Base-by-base conservation (phyloP, 2,888 invertebrate species). In the Tuberolachnus salignus region DNA sequence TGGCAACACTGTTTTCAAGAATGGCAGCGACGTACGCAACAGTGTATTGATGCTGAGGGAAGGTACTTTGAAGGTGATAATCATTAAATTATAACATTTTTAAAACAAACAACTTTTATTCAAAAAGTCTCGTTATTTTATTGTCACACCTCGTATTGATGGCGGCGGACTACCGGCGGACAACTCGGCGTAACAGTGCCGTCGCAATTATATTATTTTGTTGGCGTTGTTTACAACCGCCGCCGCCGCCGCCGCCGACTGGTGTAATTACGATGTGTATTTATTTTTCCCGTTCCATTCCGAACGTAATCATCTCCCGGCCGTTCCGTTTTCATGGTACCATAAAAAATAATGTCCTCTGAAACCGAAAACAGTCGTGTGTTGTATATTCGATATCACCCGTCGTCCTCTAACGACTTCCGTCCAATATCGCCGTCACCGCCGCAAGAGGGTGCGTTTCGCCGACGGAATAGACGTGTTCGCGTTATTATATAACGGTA, bases 331-430 rank as follows among this genome's bases (percentile, higher is more conserved):
- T 74, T 44, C 64, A 74, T 51, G 64, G 74, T 53, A 49, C 64
- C 53, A 74, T 74, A 74, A 74, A 74, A 64, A 74, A 64, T 74
- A 74, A 64, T 64, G 74, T 64, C 53, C 64, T 64, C 44, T 44
- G 44, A 53, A 55, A 74, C 74, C 74, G 44, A 74, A 74, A 74
- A 74, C 64, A 74, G 64, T 34, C 34, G 34, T 34, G 6, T 61
- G 34, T 53, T 34, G 6, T 61, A 49, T 53, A 42, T 42, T 55
- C 21, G 51, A 42, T 64, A 63, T 42, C 51, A 13, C 21, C 23
- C 16, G 11, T n/a, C 6, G 16, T 19, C 11, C 23, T 16, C 63
- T 51, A 63, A 63, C 49, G 73, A 61, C 61, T 51, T 57, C 42
- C 8, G 73, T 63, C 49, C 61, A 21, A 63, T 73, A 63, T 34